Conservation (phyloP, 2,113 vertebrate genomes). For the Planiliza haematocheilus region DNA sequence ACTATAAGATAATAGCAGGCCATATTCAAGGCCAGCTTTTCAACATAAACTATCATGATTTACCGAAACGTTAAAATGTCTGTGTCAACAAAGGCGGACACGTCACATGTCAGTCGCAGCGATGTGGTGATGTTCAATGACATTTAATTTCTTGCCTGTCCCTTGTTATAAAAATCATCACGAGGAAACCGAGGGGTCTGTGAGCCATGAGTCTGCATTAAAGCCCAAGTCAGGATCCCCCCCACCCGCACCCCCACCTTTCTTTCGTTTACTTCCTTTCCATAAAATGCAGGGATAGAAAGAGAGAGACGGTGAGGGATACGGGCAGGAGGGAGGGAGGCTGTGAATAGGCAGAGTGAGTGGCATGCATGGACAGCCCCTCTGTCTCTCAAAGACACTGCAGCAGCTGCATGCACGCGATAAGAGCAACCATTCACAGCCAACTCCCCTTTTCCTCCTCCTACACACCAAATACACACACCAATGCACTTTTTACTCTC, state of each 20-base stretch:
- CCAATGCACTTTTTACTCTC: slow-evolving; percentile 31
- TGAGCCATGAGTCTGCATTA: slow-evolving; percentile 64
- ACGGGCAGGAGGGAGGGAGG: slow-evolving; percentile 42
- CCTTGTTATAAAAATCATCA: slow-evolving; percentile 34
- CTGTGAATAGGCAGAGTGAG: slow-evolving; percentile 75
- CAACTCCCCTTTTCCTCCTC: slow-evolving; percentile 67
- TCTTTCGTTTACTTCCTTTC: slow-evolving; percentile 47
- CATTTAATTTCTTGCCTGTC: slow-evolving; percentile 68
- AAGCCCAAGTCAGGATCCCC: slow-evolving; percentile 50
- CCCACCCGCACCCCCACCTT: slow-evolving; percentile 7
- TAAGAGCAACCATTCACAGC: slow-evolving; percentile 82
- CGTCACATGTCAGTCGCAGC: slow-evolving; percentile 16
- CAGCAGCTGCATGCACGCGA: slow-evolving; percentile 82
- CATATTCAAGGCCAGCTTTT: slow-evolving; percentile 20
- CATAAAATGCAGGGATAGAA: slow-evolving; percentile 58
- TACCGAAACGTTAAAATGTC: slow-evolving; percentile 20
- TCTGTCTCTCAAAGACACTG: slow-evolving; percentile 80
- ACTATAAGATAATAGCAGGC: neutral
- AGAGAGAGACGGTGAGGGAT: slow-evolving; percentile 31
- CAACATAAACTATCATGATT: neutral
- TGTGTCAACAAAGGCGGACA: slow-evolving; percentile 16
- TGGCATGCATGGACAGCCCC: slow-evolving; percentile 78
- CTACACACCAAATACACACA: slow-evolving; percentile 68
- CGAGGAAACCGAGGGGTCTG: slow-evolving; percentile 27
- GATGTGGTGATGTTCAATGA: slow-evolving; percentile 56